These are phyloP conservation scores for Platypus cylindrus DNA, from an alignment of 2,888 invertebrate genomes.

Conservation along the genomic window DNA sequence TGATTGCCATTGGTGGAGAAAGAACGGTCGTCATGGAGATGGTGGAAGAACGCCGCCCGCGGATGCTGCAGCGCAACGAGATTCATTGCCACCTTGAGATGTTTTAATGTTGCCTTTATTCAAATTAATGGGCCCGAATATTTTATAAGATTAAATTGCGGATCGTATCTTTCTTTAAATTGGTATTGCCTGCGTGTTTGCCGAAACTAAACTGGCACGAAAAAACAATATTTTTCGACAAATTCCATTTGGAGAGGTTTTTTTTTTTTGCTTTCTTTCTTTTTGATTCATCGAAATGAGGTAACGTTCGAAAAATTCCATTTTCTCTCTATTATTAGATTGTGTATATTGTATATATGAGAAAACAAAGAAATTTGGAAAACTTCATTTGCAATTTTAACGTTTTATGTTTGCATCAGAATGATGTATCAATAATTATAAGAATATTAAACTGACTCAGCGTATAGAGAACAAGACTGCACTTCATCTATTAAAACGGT, in stretches of 20 bases:
- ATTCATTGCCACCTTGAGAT: slow-evolving; percentile 39
- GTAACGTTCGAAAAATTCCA: too few relatives aligned
- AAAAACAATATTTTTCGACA: slow-evolving; percentile 7
- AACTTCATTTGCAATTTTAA: too few relatives aligned
- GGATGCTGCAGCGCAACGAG: slow-evolving; percentile 27
- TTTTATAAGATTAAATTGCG: slow-evolving; percentile 33
- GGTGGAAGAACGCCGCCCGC: slow-evolving; percentile 32
- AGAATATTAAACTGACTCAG: too few relatives aligned
- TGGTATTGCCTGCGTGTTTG: slow-evolving; percentile 23
- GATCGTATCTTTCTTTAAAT: slow-evolving; percentile 31
- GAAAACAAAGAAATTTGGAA: too few relatives aligned
- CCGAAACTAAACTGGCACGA: slow-evolving; percentile 12
- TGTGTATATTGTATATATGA: too few relatives aligned
- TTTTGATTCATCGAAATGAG: too few relatives aligned
- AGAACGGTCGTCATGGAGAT: slow-evolving; percentile 34
- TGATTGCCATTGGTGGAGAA: slow-evolving; percentile 33
- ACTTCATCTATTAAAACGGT: too few relatives aligned
- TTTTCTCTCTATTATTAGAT: too few relatives aligned
- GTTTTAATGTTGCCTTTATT: slow-evolving; percentile 38
- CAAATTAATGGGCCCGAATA: slow-evolving; percentile 36
- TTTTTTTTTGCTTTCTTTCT: neutral
- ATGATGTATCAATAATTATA: too few relatives aligned
- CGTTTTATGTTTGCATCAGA: too few relatives aligned
- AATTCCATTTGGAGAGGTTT: slow-evolving; percentile 1
- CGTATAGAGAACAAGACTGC: too few relatives aligned